Conservation (phyloP, 2,113 vertebrate genomes). For the Halichoerus grypus region DNA sequence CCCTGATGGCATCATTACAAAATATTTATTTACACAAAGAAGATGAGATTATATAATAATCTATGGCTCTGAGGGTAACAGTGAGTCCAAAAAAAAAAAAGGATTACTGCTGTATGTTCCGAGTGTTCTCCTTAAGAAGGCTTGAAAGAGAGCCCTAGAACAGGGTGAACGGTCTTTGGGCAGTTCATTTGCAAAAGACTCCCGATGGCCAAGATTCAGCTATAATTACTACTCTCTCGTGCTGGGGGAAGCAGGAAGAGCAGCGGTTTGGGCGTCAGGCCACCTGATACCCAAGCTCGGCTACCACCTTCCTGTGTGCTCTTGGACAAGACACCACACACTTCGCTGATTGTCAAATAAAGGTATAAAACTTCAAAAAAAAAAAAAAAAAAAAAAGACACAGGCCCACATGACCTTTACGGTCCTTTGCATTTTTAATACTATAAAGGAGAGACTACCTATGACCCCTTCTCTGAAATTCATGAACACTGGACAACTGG, state of each 20-base stretch:
- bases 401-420: neutral
- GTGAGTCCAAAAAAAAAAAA: neutral
- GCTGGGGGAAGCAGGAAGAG: neutral
- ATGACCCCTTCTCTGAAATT: neutral
- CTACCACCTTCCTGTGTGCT: neutral
- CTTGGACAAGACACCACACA: neutral
- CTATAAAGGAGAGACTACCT: neutral
- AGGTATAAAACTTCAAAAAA: too few relatives aligned
- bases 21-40: neutral
- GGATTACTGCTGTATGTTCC: neutral
- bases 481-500: neutral
- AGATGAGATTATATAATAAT: neutral
- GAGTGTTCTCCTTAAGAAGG: neutral
- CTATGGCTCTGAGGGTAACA: neutral
- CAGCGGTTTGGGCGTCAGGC: neutral
- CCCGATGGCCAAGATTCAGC: neutral
- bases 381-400: neutral
- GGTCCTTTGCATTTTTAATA: neutral
- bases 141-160: neutral
- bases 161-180: neutral
- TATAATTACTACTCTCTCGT: fast-evolving
- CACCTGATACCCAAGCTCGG: neutral
- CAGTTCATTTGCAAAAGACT: neutral
- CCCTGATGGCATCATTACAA: neutral
- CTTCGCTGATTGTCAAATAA: neutral